Conservation (phyloP, 2,888 invertebrate species). For the Dicyrtoma fusca region DNA sequence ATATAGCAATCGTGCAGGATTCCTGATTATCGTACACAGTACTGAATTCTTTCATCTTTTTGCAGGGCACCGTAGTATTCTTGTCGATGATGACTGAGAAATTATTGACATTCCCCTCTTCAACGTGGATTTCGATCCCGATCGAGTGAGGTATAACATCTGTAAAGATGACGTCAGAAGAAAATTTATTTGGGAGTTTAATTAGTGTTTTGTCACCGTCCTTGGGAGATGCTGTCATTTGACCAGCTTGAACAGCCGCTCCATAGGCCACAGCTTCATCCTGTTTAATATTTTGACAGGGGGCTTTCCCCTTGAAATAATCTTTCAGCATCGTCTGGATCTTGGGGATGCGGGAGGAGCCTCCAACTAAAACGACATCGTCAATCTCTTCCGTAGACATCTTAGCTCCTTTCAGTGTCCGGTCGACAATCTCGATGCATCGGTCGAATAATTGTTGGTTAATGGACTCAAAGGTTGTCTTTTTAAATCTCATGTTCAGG, state of each 20-base stretch:
- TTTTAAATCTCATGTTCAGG: too few species aligned
- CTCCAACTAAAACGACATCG: slow-evolving; percentile 47
- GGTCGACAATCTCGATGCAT: slow-evolving; percentile 30
- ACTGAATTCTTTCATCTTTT: not conserved
- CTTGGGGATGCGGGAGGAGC: slow-evolving; percentile 32
- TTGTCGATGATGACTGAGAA: slow-evolving; percentile 24
- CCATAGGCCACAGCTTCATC: slow-evolving; percentile 33
- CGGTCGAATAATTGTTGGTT: slow-evolving; percentile 36
- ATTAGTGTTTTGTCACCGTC: not conserved
- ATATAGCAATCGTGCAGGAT: not conserved
- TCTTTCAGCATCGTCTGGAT: slow-evolving; percentile 22
- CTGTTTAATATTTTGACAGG: not conserved
- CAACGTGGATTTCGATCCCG: slow-evolving; percentile 7
- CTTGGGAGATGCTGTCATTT: slow-evolving; percentile 10
- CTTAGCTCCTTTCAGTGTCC: not conserved
- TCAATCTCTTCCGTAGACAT: slow-evolving; percentile 34
- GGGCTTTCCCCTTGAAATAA: slow-evolving; percentile 25
- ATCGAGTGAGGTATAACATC: slow-evolving; percentile 38
- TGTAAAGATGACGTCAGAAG: not conserved
- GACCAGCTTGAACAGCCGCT: slow-evolving; percentile 38
- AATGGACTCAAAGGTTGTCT: slow-evolving; percentile 39
- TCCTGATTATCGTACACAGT: not conserved
- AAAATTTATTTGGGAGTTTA: not conserved
- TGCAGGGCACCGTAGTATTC: slow-evolving; percentile 29
- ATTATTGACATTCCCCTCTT: not conserved